Evolutionary conservation across 1,140 invertebrate genomes (phyloP).

Genomic region (Heliconius melpomene): DNA sequence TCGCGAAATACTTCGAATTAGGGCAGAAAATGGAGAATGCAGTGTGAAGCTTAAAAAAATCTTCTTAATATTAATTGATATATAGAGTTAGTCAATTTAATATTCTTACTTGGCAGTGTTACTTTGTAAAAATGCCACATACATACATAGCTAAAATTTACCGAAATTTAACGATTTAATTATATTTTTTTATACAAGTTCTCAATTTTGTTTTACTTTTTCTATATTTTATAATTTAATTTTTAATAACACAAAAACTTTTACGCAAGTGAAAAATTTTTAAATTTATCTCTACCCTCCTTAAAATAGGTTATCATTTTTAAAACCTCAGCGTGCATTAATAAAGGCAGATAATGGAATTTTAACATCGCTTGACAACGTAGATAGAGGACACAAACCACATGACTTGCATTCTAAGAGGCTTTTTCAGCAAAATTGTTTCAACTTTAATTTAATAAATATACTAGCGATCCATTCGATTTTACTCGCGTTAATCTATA

Average conservation of each 20-base stretch:
- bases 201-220: not conserved
- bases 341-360: conserved; percentile 6
- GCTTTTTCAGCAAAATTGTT: not conserved
- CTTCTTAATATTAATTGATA: too few relatives aligned
- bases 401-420: conserved; percentile 6
- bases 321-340: conserved; percentile 8
- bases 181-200: too few relatives aligned
- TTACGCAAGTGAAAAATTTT: not conserved
- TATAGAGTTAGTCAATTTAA: too few relatives aligned
- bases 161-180: too few relatives aligned
- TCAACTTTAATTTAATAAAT: not conserved
- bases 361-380: not conserved
- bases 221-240: not conserved
- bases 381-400: not conserved
- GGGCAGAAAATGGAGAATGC: too few relatives aligned
- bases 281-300: not conserved
- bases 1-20: too few relatives aligned
- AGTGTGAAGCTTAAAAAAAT: too few relatives aligned
- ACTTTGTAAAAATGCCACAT: too few relatives aligned
- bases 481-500: not conserved
- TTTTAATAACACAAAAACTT: not conserved
- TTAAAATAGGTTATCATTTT: conserved; percentile 6
- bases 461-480: not conserved
- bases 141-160: too few relatives aligned
- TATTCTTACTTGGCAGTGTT: too few relatives aligned